Evolutionary conservation across 2,113 vertebrate genomes (phyloP), one percentile per base, ranked within the genome.

Genomic region (Zapus hudsonius): DNA sequence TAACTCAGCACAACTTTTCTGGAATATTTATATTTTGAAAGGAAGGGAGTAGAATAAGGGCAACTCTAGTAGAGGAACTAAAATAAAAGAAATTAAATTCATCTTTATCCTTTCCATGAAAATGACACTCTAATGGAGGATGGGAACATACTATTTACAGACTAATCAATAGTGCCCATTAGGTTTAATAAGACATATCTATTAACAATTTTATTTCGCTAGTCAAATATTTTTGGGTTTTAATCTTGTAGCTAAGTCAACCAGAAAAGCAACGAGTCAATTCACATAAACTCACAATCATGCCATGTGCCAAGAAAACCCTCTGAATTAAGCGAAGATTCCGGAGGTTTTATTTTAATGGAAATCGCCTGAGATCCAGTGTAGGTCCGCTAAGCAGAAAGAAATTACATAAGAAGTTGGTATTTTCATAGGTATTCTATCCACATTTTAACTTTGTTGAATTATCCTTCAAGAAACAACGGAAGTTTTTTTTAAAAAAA

Each of bases 181-280:
- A 73, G 13, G 22, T 52, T 64, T 91, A 94, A 87, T n/a, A 91
- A 92, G 64, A 84, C 42, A 87, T 33, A 89, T 23, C 38, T 76
- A 80, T 16, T 73, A 87, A 44, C 81, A 84, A 87, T 78, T 94
- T 94, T 88, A 85, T 94, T 95, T 95, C 72, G 79, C n/a, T n/a
- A n/a, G n/a, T n/a, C n/a, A n/a, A n/a, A n/a, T n/a, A n/a, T n/a
- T n/a, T 87, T 96, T 98, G 36, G 64, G 90, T 89, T 96, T 96
- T 95, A 92, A 96, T 95, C 22, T 67, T 81, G 88, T 81, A 78
- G 89, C 67, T 87, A 96, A 96, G 80, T 29, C 92, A 75, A 95
- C 95, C 81, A 93, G 94, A 89, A 89, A 97, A 78, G 47, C 95
- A 95, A 97, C 95, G 84, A 95, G 75, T 93, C 96, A 52, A 96